Evolutionary conservation across 2,113 vertebrate species (phyloP), one percentile per base, ranked within the genome.

Genomic region (Silurus asotus): DNA sequence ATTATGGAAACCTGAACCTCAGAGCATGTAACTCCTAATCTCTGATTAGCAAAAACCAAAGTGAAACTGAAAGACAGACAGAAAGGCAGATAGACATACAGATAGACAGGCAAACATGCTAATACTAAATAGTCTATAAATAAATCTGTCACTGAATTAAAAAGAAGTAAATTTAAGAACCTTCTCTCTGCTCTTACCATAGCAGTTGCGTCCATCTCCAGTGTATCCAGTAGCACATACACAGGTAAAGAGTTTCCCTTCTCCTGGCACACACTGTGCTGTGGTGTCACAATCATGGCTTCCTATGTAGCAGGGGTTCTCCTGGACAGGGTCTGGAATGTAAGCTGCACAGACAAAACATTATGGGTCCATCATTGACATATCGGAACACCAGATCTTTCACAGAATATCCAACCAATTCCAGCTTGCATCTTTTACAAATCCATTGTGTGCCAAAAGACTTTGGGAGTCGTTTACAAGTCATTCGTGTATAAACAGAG

Each of bases 271-370:
- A 84, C 98, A 99, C 87, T 92, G 95, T 0, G 98, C 98, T 0
- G 93, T 93, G 0, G 91, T 95, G 93, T 96, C 96, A 28, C 98
- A 99, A 0, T 87, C 10, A 0, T 99, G 98, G 5, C 85, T 97
- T 74, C 96, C 94, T 0, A 95, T 90, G 0, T 96, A 96, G 93
- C 98, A 99, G 0, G 98, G 98, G 91, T 96, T 98, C 87, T 93
- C 90, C 4, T 28, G 19, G 11, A 90, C 82, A 0, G 90, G 87
- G 4, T 69, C 88, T 0, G 84, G 74, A 0, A 89, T 53, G 20
- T 92, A 89, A 0, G 37, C 96, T 97, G 80, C 0, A 19, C 74
- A 3, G 58, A 65, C 25, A 84, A 77, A 77, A 25, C 23, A 23
- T 17, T 45, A 67, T 58, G 17, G 6, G 69, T 62, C 53, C 77